Evolutionary conservation across 2,113 vertebrate species (phyloP), one percentile per base, ranked within the genome.

Genomic region (Corydoras sp.): DNA sequence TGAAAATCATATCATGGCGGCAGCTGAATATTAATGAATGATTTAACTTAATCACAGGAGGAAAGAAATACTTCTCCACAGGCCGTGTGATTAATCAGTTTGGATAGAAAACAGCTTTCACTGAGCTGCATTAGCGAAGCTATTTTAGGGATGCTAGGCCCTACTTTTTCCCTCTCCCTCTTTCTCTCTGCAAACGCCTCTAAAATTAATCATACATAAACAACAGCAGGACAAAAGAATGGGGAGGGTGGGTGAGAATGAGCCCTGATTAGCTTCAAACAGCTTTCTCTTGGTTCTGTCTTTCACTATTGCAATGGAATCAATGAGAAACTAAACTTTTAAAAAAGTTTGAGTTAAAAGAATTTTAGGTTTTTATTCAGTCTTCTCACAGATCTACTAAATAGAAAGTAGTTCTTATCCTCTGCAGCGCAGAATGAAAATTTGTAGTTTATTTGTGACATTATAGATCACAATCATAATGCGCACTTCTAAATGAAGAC

Each of bases 121-220:
- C 51, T 48, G 62, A 75, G 61, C 71, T 72, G 55, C 51, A 50
- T 64, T 62, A 72, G 71, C 54, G 9, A 76, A 51, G 62, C 50
- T 71, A 55, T 74, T 72, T 73, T 70, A 62, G 65, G 61, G 74
- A 68, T 8, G 62, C 69, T 61, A 70, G 24, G 64, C 62, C 68
- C 60, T 65, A 18, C 14, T 51, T 30, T 30, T 53, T 56, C 9
- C 43, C 51, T 53, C 51, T 43, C 51, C 10, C 60, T 50, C 63
- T 2, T 56, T 31, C 12, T 53, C 54, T 13, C 24, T 64, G 69
- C 58, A 15, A 73, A 75, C 59, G 71, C 77, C 75, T 75, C 65
- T 65, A 24, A 77, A 78, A 76, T 81, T 83, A 79, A 83, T 83
- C 69, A 77, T 62, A 71, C 58, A 56, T 66, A 79, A 81, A 81